phyloP scores from a whole-genome alignment of 2,797 vertebrate genomes.

The Sus cebifrons region DNA sequence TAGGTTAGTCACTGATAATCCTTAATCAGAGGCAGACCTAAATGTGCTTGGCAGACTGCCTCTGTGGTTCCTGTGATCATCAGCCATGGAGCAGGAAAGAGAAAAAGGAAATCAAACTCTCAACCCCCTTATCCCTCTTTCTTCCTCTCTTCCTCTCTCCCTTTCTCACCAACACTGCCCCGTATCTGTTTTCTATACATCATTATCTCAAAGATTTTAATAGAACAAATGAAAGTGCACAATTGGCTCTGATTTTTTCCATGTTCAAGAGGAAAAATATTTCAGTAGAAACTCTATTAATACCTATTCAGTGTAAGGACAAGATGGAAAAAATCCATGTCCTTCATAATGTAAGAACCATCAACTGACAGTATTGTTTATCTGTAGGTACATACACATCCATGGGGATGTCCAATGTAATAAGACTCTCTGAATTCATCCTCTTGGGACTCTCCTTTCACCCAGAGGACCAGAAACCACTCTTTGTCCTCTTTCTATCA shows the following conservation, averaged over 20 bases:
- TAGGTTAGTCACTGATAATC: neutral
- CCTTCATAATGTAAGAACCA: neutral
- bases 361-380: neutral
- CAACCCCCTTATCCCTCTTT: neutral
- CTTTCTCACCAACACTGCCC: rapidly evolving
- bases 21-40: neutral
- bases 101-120: neutral
- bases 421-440: conserved; percentile 63
- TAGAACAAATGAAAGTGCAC: neutral
- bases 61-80: neutral
- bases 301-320: neutral
- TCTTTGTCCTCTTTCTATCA: conserved; percentile 70
- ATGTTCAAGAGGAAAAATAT: neutral
- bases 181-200: neutral
- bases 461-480: neutral
- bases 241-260: neutral
- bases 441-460: conserved; percentile 70
- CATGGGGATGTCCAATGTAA: neutral
- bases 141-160: rapidly evolving
- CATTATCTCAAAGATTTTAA: neutral
- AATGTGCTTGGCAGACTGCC: neutral
- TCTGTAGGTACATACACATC: neutral
- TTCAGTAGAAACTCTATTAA: neutral
- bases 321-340: neutral
- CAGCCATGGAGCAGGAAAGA: neutral